Base-by-base conservation (phyloP, 2,888 invertebrate species). In the Nemapogon koenigi region DNA sequence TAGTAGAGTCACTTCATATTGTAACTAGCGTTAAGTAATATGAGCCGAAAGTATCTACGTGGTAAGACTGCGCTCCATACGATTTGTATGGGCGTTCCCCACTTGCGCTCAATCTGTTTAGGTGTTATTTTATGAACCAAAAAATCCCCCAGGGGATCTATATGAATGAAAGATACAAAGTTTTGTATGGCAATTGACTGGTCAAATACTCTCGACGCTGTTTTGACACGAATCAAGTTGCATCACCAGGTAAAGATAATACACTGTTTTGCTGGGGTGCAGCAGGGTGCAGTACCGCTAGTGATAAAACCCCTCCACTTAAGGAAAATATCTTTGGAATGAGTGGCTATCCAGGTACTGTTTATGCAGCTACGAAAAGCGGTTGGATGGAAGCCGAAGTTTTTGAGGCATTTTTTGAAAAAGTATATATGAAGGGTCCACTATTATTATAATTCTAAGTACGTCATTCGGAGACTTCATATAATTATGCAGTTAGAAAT, bases 371-470 rank as follows among this genome's bases (percentile, higher is more conserved):
- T n/a, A 27, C 28, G 4, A 14, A 4, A 4, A 27, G 13, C 4
- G 28, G 28, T 27, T 27, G 28, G 28, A 27, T 27, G 28, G 28
- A 27, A n/a, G n/a, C 28, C n/a, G n/a, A 4, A 27, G 28, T 27
- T 6, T 27, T 27, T 13, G 28, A 27, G 13, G 13, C n/a, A 6
- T 44, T 38, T 33, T 42, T 44, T 32, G 25, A 35, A 38, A 40
- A 38, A n/a, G n/a, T n/a, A n/a, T n/a, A n/a, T 27, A 27, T 27
- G 28, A 39, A 26, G 36, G 36, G 27, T 36, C 36, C 36, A 36
- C 27, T 22, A 16, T 16, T 26, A 36, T 36, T 8, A 36, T 26
- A 16, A 36, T 36, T 4, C 7, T 4, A 36, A 7, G 8, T 11
- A 36, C 14, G 26, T 26, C 36, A 36, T 36, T 36, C 36, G 27